Evolutionary conservation across 2,888 invertebrate genomes (phyloP).

Genomic region (Bedellia somnulentella): DNA sequence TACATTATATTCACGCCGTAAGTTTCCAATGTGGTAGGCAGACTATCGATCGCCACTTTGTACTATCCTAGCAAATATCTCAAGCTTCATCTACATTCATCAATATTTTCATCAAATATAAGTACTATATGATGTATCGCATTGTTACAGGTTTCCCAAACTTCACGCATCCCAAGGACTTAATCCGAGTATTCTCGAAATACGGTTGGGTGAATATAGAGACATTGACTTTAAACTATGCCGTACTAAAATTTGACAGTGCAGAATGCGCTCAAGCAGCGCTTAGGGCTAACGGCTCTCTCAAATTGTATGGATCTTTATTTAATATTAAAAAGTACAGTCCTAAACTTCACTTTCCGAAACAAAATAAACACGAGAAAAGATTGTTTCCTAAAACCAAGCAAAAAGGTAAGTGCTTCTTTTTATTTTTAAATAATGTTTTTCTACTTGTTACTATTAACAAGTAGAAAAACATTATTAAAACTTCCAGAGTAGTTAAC

Average conservation of each 20-base stretch:
- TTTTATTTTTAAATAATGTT: no score
- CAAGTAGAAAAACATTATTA: no score
- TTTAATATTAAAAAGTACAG: constrained; percentile 18
- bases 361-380: constrained; percentile 13
- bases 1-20: no score
- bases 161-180: constrained; percentile 26
- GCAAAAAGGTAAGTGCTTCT: constrained; percentile 19
- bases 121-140: no score
- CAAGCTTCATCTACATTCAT: no score
- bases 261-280: constrained; percentile 18
- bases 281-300: constrained; percentile 13
- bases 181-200: constrained; percentile 19
- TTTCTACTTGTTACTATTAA: no score
- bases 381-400: constrained; percentile 16
- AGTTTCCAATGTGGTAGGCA: no score
- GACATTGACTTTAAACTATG: constrained; percentile 14
- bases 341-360: constrained; percentile 5
- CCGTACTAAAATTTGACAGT: constrained; percentile 17
- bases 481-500: no score
- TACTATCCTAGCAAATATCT: no score
- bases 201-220: constrained; percentile 24
- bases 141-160: constrained; percentile 28
- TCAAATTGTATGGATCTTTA: constrained; percentile 29
- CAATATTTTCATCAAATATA: no score
- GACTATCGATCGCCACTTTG: no score